These are phyloP conservation scores for Drosophila nigrodunni DNA, from an alignment of 1,140 invertebrate species.

Conservation along the genomic window DNA sequence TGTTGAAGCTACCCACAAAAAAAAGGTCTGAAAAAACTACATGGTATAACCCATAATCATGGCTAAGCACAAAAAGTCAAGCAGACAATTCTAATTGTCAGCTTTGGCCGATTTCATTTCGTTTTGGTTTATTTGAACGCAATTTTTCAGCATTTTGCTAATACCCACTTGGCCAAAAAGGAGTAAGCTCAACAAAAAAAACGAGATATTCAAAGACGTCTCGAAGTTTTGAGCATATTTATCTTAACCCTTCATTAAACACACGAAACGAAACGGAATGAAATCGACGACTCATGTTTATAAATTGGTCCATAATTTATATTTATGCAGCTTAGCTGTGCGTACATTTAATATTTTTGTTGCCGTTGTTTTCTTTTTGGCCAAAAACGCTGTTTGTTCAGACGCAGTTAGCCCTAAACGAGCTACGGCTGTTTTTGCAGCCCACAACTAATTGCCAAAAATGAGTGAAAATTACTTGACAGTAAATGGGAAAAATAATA, in stretches of 20 bases:
- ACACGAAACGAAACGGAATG: slow-evolving; percentile 57
- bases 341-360: slow-evolving; percentile 28
- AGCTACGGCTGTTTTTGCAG: slow-evolving; percentile 61
- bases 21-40: slow-evolving; percentile 46
- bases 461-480: slow-evolving; percentile 55
- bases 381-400: slow-evolving; percentile 28
- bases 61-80: slow-evolving; percentile 70
- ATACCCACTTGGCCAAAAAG: slow-evolving; percentile 55
- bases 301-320: slow-evolving; percentile 84
- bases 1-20: slow-evolving; percentile 16
- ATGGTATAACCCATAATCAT: slow-evolving; percentile 73
- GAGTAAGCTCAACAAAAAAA: slow-evolving; percentile 23
- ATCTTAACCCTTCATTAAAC: slow-evolving; percentile 74
- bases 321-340: slow-evolving; percentile 72
- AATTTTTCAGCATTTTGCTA: slow-evolving; percentile 83
- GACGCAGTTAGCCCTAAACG: slow-evolving; percentile 32
- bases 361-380: slow-evolving; percentile 25
- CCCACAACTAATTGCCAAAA: slow-evolving; percentile 72
- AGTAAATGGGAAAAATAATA: slow-evolving; percentile 59
- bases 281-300: slow-evolving; percentile 74
- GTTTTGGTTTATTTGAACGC: slow-evolving; percentile 47
- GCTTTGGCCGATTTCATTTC: slow-evolving; percentile 48
- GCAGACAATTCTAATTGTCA: slow-evolving; percentile 83
- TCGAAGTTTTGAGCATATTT: slow-evolving; percentile 41
- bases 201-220: slow-evolving; percentile 39